A percentile compares a stretch with the other conserved stretches of the same genome.
Conservation (phyloP, 2,888 invertebrate species). For the Axea sp. region DNA sequence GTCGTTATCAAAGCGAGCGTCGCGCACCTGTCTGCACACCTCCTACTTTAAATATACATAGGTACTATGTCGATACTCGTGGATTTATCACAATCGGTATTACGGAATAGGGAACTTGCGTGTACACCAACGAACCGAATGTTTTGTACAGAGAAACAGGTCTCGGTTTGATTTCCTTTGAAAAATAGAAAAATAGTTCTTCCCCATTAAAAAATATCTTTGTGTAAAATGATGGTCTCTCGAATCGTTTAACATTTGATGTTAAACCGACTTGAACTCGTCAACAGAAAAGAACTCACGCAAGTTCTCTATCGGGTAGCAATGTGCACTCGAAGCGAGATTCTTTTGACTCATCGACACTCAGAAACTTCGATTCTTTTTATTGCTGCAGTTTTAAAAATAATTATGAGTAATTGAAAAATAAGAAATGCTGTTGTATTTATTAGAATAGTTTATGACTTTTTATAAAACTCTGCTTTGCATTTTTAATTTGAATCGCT, state of each 20-base stretch:
- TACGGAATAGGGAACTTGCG: slow-evolving; percentile 62
- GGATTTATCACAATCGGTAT: slow-evolving; percentile 61
- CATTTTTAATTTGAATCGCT: no score
- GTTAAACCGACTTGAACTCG: slow-evolving; percentile 24
- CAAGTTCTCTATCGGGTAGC: slow-evolving; percentile 56
- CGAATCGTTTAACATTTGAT: slow-evolving; percentile 50
- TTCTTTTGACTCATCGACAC: no score
- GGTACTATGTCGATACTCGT: slow-evolving; percentile 58
- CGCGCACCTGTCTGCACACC: slow-evolving; percentile 33
- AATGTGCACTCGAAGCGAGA: slow-evolving; percentile 49
- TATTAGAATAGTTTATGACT: no score
- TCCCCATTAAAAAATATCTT: slow-evolving; percentile 60
- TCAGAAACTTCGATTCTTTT: no score
- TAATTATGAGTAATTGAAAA: no score
- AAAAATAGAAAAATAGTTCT: slow-evolving; percentile 60
- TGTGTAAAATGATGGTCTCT: slow-evolving; percentile 60
- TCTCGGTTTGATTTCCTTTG: slow-evolving; percentile 49
- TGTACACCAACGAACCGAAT: no score
- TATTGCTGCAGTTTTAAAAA: no score
- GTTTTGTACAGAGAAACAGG: slow-evolving; percentile 56
- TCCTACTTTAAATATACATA: slow-evolving; percentile 49
- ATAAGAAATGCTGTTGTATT: no score
- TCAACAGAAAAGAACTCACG: slow-evolving; percentile 46
- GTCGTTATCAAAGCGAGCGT: no score
- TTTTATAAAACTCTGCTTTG: no score